Evolutionary conservation across 2,113 vertebrate species (phyloP), one percentile per base, ranked within the genome.

Genomic region (Trichechus manatus): DNA sequence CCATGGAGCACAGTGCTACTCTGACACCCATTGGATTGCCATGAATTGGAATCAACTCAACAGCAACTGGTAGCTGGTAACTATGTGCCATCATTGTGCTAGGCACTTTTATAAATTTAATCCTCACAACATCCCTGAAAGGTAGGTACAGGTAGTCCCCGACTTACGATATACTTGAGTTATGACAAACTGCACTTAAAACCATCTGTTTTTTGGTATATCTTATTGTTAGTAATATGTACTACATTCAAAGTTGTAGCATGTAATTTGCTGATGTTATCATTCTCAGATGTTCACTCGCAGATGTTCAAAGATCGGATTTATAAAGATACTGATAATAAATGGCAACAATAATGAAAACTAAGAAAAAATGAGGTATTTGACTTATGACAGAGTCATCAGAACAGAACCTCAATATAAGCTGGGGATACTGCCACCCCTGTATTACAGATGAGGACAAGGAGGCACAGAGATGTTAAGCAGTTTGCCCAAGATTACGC

Each of bases 21-120:
- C 36, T 39, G 20, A 39, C 9, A 23, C 22, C 23, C 72, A 74
- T 6, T 36, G 36, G 72, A 20, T 74, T 74, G 20, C 8, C 72
- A 39, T 36, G 72, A 74, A 8, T 19, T 39, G 33, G 72, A 74
- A 39, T 11, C 6, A 20, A 74, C 72, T 39, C 72, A 74, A 22
- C 36, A 39, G 20, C 36, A 74, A 14, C 20, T 74, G 19, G 59
- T 61, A 61, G 70, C 33, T 39, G 33, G 8, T 68, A 68, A 31
- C 44, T 39, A 3, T 0, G 20, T 1, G 81, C 53, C 53, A 9
- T 13, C 56, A 0, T 1, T 1, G 8, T 56, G 59, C 86, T 61
- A 4, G 36, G 80, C 20, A 4, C 72, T 50, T 50, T n/a, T 0
- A 5, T 5, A 44, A 42, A 6, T 4, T 1, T 14, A 10, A 23